These are phyloP conservation scores for Xanthorhoe designata DNA, from an alignment of 2,888 invertebrate species.

Conservation along the genomic window DNA sequence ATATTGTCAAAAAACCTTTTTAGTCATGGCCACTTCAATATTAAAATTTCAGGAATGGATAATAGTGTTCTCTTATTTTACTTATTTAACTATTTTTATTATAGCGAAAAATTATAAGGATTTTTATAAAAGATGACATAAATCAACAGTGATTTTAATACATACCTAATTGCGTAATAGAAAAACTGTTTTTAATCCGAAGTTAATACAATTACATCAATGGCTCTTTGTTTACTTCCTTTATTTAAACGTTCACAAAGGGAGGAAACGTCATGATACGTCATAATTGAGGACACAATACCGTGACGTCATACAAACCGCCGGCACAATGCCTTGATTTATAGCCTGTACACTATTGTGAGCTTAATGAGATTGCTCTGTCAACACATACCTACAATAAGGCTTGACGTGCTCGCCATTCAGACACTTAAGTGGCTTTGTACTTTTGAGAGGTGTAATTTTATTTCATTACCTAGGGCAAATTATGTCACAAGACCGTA, in stretches of 20 bases:
- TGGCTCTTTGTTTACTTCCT: slow-evolving; percentile 24
- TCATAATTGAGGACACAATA: slow-evolving; percentile 58
- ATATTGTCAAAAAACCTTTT: no score
- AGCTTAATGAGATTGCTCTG: slow-evolving; percentile 75
- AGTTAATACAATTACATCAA: not conserved
- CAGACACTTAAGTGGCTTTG: not conserved
- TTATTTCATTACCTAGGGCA: no score
- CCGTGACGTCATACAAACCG: slow-evolving; percentile 50
- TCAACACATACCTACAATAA: slow-evolving; percentile 53
- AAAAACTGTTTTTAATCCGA: not conserved
- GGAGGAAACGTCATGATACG: slow-evolving; percentile 49
- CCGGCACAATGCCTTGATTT: slow-evolving; percentile 73
- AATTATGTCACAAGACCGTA: no score
- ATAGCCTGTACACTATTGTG: slow-evolving; percentile 70
- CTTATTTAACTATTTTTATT: no score
- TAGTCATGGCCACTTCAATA: no score
- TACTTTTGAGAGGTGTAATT: not conserved
- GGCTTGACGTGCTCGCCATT: slow-evolving; percentile 14
- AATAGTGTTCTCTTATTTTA: no score
- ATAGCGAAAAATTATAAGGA: no score
- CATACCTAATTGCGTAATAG: no score
- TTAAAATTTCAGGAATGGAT: no score
- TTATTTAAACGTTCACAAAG: slow-evolving; percentile 33
- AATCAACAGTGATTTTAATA: no score
- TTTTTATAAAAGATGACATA: no score